Percentiles rank a stretch among this genome's conserved stretches.
Evolutionary conservation across 2,113 vertebrate genomes (phyloP).

Genomic region (Hippocampus mohnikei): DNA sequence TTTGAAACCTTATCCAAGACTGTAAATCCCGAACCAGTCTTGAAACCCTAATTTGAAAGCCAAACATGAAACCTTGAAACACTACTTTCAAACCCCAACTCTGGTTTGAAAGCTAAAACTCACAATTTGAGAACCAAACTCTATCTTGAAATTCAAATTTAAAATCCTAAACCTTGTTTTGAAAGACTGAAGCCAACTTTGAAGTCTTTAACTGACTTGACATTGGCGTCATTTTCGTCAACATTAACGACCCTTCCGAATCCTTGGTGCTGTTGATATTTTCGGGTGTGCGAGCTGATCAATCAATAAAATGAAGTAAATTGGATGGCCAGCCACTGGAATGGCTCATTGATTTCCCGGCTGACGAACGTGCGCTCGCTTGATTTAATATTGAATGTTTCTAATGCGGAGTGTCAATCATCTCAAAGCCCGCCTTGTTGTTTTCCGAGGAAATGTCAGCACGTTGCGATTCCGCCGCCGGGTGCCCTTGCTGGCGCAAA

Average conservation of each 20-base stretch:
- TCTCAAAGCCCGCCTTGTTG: not conserved
- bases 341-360: not conserved
- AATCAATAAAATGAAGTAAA: conserved; percentile 1
- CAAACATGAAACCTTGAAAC: not conserved
- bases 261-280: not conserved
- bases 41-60: too few relatives aligned
- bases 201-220: not conserved
- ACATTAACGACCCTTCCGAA: not conserved
- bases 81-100: not conserved
- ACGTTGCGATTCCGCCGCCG: not conserved
- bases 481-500: not conserved
- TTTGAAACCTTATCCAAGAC: not conserved
- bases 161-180: not conserved
- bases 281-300: not conserved
- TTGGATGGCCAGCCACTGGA: not conserved
- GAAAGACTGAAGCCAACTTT: not conserved
- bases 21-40: not conserved
- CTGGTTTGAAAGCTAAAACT: not conserved
- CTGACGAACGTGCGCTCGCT: not conserved
- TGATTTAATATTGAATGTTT: conserved; percentile 5
- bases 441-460: not conserved
- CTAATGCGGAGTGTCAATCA: not conserved
- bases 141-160: not conserved
- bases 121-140: not conserved
- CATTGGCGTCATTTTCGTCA: not conserved